Percentiles rank a stretch among this genome's conserved stretches.
These are phyloP conservation scores for Brachypodius melanocephalos DNA, from an alignment of 2,113 vertebrate genomes.

Conservation along the genomic window DNA sequence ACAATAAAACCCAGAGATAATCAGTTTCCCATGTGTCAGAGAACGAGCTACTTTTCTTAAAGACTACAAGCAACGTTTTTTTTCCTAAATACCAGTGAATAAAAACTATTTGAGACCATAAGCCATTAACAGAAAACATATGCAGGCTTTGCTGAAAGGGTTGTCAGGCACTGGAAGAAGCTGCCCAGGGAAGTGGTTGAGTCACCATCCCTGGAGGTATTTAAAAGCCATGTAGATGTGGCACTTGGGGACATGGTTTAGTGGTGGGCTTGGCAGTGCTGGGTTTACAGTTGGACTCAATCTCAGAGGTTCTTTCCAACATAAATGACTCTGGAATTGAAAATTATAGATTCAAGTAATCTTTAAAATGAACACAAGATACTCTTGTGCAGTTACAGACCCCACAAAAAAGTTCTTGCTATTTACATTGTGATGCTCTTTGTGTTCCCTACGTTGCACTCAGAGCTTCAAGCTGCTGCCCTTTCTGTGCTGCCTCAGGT, in stretches of 20 bases:
- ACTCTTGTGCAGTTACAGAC: neutral
- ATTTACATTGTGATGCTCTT: neutral
- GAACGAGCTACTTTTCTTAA: conserved; percentile 32
- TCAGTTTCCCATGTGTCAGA: conserved; percentile 51
- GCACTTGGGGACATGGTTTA: neutral
- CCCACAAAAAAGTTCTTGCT: neutral
- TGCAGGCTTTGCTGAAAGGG: neutral
- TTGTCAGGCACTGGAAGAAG: neutral
- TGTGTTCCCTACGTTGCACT: accelerated
- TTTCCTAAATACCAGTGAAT: conserved; percentile 47
- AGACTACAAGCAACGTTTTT: conserved; percentile 25
- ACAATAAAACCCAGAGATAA: conserved; percentile 34
- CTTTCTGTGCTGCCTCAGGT: neutral
- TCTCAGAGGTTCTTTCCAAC: neutral
- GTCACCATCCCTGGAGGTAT: neutral
- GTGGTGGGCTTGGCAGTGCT: neutral
- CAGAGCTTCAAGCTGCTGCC: neutral
- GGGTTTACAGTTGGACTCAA: neutral
- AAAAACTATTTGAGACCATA: conserved; percentile 41
- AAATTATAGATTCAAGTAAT: conserved; percentile 1
- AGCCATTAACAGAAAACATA: conserved; percentile 62
- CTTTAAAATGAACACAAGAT: conserved; percentile 7
- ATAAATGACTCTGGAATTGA: neutral
- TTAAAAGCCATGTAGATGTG: neutral
- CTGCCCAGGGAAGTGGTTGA: neutral